A percentile compares a stretch with the other conserved stretches of the same genome.
phyloP scores from a whole-genome alignment of 2,888 invertebrate species.

The Pasiphila rectangulata region DNA sequence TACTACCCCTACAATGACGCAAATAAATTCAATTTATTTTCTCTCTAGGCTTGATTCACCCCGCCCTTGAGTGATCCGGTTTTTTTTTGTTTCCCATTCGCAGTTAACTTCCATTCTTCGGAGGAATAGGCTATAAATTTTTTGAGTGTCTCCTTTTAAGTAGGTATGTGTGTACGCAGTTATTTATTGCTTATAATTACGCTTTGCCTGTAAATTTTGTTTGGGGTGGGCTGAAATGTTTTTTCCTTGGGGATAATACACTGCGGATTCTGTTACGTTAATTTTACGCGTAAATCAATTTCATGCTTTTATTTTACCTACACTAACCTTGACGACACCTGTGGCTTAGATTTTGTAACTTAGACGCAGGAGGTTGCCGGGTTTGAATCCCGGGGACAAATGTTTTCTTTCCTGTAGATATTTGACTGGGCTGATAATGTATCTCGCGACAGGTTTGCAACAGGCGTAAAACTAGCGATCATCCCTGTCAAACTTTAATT shows the following conservation, averaged over 20 bases:
- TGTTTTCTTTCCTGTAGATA: no score
- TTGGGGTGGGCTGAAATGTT: constrained; percentile 29
- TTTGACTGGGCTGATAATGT: no score
- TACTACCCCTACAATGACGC: constrained; percentile 48
- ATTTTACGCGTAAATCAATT: constrained; percentile 26
- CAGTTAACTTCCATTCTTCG: constrained; percentile 44
- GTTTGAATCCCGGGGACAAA: no score
- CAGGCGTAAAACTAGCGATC: no score
- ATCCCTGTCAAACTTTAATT: no score
- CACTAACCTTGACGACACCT: no score
- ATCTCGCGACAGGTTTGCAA: no score
- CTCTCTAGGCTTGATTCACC: constrained; percentile 67
- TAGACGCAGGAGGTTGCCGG: no score
- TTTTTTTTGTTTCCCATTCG: constrained; percentile 54
- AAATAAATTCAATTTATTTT: constrained; percentile 53
- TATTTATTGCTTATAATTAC: constrained; percentile 58
- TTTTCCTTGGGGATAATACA: constrained; percentile 27
- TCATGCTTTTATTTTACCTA: constrained; percentile 16
- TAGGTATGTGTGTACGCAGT: constrained; percentile 55
- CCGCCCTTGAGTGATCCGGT: constrained; percentile 60
- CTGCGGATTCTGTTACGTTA: constrained; percentile 26
- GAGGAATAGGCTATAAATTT: constrained; percentile 69
- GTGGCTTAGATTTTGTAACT: no score
- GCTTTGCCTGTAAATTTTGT: constrained; percentile 34
- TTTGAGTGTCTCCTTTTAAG: constrained; percentile 52